A percentile compares a stretch with the other conserved stretches of the same genome.
phyloP scores from a whole-genome alignment of 2,888 invertebrate species.

The Incurvaria masculella region DNA sequence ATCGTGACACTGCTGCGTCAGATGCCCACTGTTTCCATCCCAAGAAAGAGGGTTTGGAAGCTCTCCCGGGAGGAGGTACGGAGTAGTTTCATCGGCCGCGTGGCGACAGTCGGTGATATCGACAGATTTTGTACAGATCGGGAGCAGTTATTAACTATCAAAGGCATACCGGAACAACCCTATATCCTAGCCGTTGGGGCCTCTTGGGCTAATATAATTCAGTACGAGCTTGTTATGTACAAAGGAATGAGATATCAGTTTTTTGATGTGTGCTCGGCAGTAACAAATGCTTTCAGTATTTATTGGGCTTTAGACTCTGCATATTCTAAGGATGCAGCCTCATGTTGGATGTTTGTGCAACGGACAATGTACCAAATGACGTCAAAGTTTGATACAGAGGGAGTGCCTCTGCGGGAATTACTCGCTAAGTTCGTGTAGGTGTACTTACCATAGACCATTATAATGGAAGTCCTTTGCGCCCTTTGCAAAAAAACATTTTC shows the following conservation, averaged over 20 bases:
- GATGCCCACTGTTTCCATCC: neutral
- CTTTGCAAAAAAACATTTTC: neutral
- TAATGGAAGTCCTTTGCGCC: neutral
- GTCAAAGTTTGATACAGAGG: neutral
- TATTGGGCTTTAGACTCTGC: neutral
- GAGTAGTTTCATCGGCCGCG: neutral
- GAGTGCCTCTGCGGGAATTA: neutral
- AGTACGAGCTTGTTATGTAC: neutral
- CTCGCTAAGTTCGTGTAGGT: no score
- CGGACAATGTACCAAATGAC: neutral
- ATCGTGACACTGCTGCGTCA: conserved; percentile 20
- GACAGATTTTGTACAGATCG: neutral
- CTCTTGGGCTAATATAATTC: neutral
- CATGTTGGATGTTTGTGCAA: neutral
- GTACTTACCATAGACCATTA: no score
- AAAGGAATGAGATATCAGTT: neutral
- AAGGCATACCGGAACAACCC: neutral
- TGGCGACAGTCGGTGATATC: neutral
- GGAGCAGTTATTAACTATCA: neutral
- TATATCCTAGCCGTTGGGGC: neutral
- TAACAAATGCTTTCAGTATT: neutral
- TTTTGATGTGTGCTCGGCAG: neutral
- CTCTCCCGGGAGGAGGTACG: neutral
- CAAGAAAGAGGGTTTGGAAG: neutral
- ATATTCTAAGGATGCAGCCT: neutral